Percentiles rank a stretch among this genome's conserved stretches.
These are phyloP conservation scores for Anolis sagrei DNA, from an alignment of 2,113 vertebrate genomes.

Conservation along the genomic window DNA sequence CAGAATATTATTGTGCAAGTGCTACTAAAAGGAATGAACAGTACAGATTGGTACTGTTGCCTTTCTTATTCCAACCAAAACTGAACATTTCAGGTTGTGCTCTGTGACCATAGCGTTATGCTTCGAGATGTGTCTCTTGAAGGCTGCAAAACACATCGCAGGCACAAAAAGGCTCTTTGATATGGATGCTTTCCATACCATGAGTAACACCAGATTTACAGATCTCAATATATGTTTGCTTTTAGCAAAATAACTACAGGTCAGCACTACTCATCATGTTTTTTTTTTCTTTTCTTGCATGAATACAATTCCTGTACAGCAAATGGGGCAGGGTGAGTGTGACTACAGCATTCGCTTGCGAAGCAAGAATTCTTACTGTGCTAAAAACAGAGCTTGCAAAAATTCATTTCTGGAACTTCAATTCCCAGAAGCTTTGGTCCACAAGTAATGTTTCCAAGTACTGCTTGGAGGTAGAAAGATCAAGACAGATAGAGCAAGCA, in stretches of 20 bases:
- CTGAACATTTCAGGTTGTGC: neutral
- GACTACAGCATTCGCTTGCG: neutral
- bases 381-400: neutral
- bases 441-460: too few relatives aligned
- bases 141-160: neutral
- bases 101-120: neutral
- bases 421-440: too few relatives aligned
- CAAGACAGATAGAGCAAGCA: neutral
- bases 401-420: too few relatives aligned
- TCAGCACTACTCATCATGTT: neutral
- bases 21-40: neutral
- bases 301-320: neutral
- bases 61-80: neutral
- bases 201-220: neutral
- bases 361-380: neutral
- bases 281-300: neutral
- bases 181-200: neutral
- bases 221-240: neutral
- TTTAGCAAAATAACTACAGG: neutral
- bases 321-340: neutral
- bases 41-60: neutral
- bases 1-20: neutral
- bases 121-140: neutral
- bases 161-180: neutral
- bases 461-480: too few relatives aligned